A percentile compares a stretch with the other conserved stretches of the same genome.
Evolutionary conservation across 1,140 invertebrate genomes (phyloP).

Genomic region (Cardiocondyla obscurior): DNA sequence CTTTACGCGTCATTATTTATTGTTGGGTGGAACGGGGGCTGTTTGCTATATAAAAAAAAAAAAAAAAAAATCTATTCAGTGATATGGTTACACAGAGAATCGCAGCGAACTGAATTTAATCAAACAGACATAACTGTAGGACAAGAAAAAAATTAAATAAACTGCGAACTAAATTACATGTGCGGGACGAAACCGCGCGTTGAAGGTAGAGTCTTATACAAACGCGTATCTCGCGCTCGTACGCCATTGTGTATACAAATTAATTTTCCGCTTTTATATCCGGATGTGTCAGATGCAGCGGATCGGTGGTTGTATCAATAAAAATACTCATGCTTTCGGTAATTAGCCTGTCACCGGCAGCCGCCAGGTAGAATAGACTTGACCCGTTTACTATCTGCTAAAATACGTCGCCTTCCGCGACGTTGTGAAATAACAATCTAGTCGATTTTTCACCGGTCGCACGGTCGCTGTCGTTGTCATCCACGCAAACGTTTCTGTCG

Average conservation of each 20-base stretch:
- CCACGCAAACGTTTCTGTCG: slow-evolving; percentile 21
- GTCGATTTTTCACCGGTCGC: slow-evolving; percentile 38
- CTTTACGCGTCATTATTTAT: not conserved
- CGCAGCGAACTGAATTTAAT: slow-evolving; percentile 15
- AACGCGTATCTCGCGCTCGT: not conserved
- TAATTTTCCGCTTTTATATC: slow-evolving; percentile 47
- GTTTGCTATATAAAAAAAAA: not conserved
- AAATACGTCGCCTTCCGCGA: slow-evolving; percentile 46
- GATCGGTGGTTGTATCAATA: slow-evolving; percentile 55
- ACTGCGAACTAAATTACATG: not conserved
- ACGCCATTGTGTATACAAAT: not conserved
- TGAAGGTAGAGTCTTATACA: slow-evolving; percentile 1
- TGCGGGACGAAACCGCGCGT: not conserved
- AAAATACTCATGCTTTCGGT: slow-evolving; percentile 53
- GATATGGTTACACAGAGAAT: slow-evolving; percentile 19
- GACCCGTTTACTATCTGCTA: slow-evolving; percentile 45
- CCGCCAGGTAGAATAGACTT: slow-evolving; percentile 35
- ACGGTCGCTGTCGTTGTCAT: slow-evolving; percentile 35
- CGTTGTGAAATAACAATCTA: slow-evolving; percentile 43
- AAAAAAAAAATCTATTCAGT: no score
- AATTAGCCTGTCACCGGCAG: slow-evolving; percentile 51
- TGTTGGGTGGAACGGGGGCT: not conserved
- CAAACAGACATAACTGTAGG: not conserved
- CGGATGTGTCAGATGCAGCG: slow-evolving; percentile 36
- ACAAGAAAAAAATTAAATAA: slow-evolving; percentile 7